A percentile compares a stretch with the other conserved stretches of the same genome.
phyloP scores from a whole-genome alignment of 2,113 vertebrate species.

The Erythrocercus mccallii region DNA sequence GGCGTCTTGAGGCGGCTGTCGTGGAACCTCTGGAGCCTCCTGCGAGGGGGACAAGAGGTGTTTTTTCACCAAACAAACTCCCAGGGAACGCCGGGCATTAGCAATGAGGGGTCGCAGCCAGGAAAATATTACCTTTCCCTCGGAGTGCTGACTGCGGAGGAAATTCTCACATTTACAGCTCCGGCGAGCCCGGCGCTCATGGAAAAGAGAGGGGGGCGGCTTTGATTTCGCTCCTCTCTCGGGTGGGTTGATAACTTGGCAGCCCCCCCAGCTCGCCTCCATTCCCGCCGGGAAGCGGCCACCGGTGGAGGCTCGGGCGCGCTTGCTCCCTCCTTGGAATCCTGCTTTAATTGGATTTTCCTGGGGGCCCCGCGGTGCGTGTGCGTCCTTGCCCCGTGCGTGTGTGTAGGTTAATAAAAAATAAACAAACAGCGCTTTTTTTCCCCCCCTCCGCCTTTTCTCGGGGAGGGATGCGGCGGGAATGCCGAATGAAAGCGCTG shows the following conservation, averaged over 20 bases:
- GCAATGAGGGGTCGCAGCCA: constrained; percentile 76
- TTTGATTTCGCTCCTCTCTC: background rate
- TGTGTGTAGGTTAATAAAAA: constrained; percentile 39
- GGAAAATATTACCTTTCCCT: constrained; percentile 84
- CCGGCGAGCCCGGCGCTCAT: constrained; percentile 53
- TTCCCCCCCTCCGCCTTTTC: background rate
- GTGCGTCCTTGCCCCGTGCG: background rate
- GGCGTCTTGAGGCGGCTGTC: constrained; percentile 65
- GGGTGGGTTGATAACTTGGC: background rate
- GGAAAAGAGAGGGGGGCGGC: constrained; percentile 33
- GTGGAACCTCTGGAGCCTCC: constrained; percentile 30
- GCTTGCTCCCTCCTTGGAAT: background rate
- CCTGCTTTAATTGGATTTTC: constrained; percentile 29
- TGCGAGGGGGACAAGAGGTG: constrained; percentile 71
- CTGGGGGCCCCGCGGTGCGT: background rate
- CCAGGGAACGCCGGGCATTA: constrained; percentile 64
- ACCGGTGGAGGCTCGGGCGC: background rate
- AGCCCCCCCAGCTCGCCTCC: background rate
- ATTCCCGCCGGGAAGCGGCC: background rate
- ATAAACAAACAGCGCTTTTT: constrained; percentile 41
- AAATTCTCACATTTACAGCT: constrained; percentile 83
- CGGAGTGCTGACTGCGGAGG: constrained; percentile 79
- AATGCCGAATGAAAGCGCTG: constrained; percentile 23
- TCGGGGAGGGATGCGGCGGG: background rate
- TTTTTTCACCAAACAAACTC: constrained; percentile 82